Evolutionary conservation across 2,888 invertebrate species (phyloP), one percentile per base, ranked within the genome.

Genomic region (Argyresthia goedartella): DNA sequence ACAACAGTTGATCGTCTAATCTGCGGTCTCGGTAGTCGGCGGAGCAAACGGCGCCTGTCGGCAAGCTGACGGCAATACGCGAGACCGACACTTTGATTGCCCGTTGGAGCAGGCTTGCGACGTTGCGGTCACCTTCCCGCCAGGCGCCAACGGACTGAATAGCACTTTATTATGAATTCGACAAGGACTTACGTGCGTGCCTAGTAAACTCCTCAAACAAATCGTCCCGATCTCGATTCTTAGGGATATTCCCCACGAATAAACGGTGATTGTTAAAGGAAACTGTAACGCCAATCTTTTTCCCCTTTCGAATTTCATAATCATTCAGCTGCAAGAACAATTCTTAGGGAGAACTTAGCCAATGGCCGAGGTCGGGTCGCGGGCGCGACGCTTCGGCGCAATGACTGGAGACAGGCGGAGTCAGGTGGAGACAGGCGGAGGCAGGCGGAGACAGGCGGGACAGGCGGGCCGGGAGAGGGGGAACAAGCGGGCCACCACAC

Each of bases 171-270:
- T 88, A 86, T 85, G 87, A 87, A 87, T 84, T 87, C 87, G 87
- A 87, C 84, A 84, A 89, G 91, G 91, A 95, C 96, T 95, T 96
- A 97, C 97, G 97, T 95, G 97, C 96, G 92, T 96, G 95, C 92
- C 96, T 97, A 91, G 95, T 92, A 94, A 98, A 97, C 92, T 98
- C 97, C 93, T 97, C 97, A 91, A 95, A 93, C 91, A 98, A 95
- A 93, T 97, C 97, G 90, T 97, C 97, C 92, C 94, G 95, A 93
- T 96, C 96, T 93, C 97, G 96, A 93, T 95, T 97, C 94, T 98
- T 98, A 92, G 98, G 97, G 93, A 98, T 97, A 96, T 98, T 98
- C 90, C 97, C 98, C 92, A 98, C 97, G 95, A 97, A 98, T 92
- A 98, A 95, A 91, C 97, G 95, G 91, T 96, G 96, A 94, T 98